A percentile compares a stretch with the other conserved stretches of the same genome.
These are phyloP conservation scores for Ginglymostoma cirratum DNA, from an alignment of 2,113 vertebrate species.

Conservation along the genomic window DNA sequence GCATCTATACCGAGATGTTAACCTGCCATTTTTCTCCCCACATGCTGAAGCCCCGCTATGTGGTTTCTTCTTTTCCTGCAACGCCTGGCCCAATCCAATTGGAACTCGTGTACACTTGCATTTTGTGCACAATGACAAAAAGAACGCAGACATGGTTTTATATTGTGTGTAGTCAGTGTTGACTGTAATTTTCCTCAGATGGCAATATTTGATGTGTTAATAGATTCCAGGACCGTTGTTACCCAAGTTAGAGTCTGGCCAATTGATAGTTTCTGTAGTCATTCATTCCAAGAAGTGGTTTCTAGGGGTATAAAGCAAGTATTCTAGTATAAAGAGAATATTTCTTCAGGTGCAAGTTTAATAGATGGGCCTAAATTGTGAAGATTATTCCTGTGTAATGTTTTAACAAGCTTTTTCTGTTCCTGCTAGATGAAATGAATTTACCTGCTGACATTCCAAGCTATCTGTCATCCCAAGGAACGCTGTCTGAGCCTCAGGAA, in stretches of 20 bases:
- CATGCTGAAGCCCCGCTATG: neutral
- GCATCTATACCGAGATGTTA: neutral
- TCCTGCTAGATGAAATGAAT: conserved; percentile 82
- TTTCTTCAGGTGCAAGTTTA: neutral
- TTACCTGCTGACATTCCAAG: conserved; percentile 92
- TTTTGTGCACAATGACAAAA: neutral
- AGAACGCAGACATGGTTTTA: neutral
- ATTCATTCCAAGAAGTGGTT: too few species aligned
- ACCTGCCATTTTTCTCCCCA: neutral
- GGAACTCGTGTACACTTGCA: neutral
- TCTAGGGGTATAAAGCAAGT: too few species aligned
- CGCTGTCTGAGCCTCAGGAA: conserved; percentile 88
- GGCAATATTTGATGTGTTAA: neutral
- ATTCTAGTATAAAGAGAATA: neutral
- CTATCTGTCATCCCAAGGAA: conserved; percentile 93
- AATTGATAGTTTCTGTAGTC: too few species aligned
- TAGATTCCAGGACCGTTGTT: neutral
- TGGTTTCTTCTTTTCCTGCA: neutral
- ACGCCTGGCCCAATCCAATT: neutral
- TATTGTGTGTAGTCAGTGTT: neutral
- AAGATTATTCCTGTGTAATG: neutral
- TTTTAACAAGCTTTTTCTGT: conserved; percentile 1
- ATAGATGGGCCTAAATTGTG: neutral
- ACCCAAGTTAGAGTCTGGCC: neutral
- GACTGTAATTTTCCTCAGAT: neutral